These are phyloP conservation scores for Drosophila sulfurigaster DNA, from an alignment of 1,140 invertebrate genomes.

Conservation along the genomic window DNA sequence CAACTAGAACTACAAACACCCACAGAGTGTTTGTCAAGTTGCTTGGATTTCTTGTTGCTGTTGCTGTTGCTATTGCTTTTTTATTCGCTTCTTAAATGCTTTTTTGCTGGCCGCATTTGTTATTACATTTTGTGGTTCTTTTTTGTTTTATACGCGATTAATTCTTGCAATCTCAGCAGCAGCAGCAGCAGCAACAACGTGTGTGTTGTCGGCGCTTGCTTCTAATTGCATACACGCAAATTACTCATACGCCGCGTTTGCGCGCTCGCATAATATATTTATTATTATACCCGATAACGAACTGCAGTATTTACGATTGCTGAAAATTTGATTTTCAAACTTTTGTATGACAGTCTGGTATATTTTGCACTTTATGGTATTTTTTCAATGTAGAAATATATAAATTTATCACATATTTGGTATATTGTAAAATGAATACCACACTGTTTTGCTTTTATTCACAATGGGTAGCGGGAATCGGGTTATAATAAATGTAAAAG, in stretches of 20 bases:
- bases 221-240: constrained; percentile 75
- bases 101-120: constrained; percentile 71
- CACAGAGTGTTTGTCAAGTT: constrained; percentile 77
- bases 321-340: no score
- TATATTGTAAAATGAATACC: no score
- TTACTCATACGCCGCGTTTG: constrained; percentile 79
- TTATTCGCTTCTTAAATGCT: constrained; percentile 33
- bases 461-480: no score
- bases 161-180: constrained; percentile 70
- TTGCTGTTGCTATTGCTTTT: constrained; percentile 29
- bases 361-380: no score
- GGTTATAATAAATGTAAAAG: no score
- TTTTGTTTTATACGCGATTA: constrained; percentile 59
- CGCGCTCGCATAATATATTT: constrained; percentile 72
- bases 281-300: constrained; percentile 34
- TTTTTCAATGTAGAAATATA: no score
- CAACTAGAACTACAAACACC: constrained; percentile 67
- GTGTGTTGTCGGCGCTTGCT: constrained; percentile 59
- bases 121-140: constrained; percentile 71
- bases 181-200: constrained; percentile 24
- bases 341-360: no score
- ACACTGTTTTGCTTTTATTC: no score
- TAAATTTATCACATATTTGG: no score
- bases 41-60: constrained; percentile 56
- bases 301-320: no score